Percentiles rank a stretch among this genome's conserved stretches.
phyloP scores from a whole-genome alignment of 2,888 invertebrate genomes.

The Coleophora flavipennella region DNA sequence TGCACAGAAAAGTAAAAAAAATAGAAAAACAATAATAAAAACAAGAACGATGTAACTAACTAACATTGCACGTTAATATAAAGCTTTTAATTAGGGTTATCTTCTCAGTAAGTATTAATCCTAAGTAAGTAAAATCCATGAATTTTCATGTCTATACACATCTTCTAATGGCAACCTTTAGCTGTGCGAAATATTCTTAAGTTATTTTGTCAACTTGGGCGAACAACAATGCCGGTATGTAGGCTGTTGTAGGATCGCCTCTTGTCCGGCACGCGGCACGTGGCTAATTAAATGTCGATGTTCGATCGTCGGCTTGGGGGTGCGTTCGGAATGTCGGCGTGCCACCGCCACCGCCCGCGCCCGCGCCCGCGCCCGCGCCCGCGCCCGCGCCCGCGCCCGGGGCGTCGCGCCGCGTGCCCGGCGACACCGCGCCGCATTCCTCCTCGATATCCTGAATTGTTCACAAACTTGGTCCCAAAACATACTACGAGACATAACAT shows the following conservation, averaged over 20 bases:
- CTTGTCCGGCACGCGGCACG: constrained; percentile 58
- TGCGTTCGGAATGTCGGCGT: constrained; percentile 46
- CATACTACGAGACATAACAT: constrained; percentile 6
- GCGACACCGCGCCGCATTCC: constrained; percentile 35
- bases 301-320: constrained; percentile 37
- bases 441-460: constrained; percentile 39
- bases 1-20: too few relatives aligned
- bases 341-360: constrained; percentile 4
- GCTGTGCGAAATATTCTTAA: constrained; percentile 36
- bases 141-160: too few relatives aligned
- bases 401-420: constrained; percentile 7
- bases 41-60: too few relatives aligned
- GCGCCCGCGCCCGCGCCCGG: constrained; percentile 10
- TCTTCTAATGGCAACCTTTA: too few relatives aligned
- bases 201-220: constrained; percentile 49
- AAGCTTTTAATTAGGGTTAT: too few relatives aligned
- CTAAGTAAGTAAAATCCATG: too few relatives aligned
- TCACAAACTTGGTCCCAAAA: constrained; percentile 32
- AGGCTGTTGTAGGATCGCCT: constrained; percentile 33
- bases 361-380: constrained; percentile 12
- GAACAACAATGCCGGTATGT: constrained; percentile 53
- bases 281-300: constrained; percentile 70
- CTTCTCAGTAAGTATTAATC: too few relatives aligned
- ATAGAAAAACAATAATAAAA: too few relatives aligned
- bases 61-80: too few relatives aligned